Evolutionary conservation across 2,113 vertebrate species (phyloP).

Genomic region (Eolophus roseicapilla): DNA sequence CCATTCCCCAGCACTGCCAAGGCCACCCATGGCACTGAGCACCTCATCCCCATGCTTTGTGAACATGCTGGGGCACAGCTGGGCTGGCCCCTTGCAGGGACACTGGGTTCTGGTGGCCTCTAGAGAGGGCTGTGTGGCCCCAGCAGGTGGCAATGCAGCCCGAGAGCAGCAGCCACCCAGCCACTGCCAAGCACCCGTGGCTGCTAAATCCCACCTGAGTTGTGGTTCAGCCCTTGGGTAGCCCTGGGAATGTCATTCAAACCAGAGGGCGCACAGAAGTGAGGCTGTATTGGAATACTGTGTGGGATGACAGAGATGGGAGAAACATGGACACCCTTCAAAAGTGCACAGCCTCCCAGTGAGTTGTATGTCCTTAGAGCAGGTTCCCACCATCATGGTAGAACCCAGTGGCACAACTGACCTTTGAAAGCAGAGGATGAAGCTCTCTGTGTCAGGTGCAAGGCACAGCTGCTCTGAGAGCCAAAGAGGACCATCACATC

Average conservation of each 20-base stretch:
- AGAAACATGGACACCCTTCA: background rate
- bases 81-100: background rate
- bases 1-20: background rate
- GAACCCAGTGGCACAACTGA: background rate
- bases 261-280: fast-evolving
- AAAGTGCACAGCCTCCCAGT: background rate
- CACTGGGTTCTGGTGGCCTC: background rate
- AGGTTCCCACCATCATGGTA: background rate
- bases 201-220: fast-evolving
- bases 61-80: background rate
- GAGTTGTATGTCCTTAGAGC: background rate
- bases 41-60: background rate
- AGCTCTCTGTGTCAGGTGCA: background rate
- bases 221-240: background rate
- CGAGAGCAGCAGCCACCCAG: background rate
- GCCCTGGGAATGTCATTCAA: background rate
- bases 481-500: background rate
- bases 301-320: background rate
- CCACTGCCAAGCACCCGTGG: fast-evolving
- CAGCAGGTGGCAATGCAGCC: slow-evolving; percentile 73
- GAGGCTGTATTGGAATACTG: background rate
- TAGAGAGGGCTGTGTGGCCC: background rate
- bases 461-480: fast-evolving
- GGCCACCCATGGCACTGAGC: background rate
- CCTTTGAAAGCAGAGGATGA: background rate